phyloP scores from a whole-genome alignment of 2,797 vertebrate species.

The Argyrosomus regius region DNA sequence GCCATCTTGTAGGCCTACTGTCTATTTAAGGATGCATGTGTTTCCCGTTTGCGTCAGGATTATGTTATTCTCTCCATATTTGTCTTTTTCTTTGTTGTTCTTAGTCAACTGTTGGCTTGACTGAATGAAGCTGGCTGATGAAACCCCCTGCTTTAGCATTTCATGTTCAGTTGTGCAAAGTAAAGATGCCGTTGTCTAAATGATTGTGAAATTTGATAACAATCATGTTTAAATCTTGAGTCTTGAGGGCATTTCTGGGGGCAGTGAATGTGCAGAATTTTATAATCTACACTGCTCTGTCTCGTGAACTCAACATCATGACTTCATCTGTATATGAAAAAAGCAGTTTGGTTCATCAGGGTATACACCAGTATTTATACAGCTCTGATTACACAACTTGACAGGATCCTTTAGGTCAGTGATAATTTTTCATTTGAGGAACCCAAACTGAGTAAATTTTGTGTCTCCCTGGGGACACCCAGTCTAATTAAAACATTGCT shows the following conservation, averaged over 20 bases:
- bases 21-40: slow-evolving; percentile 41
- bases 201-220: background rate
- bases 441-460: slow-evolving; percentile 26
- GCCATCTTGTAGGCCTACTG: slow-evolving; percentile 30
- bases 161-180: background rate
- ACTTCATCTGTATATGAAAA: slow-evolving; percentile 1
- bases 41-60: slow-evolving; percentile 30
- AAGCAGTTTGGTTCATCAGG: background rate
- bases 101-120: slow-evolving; percentile 7
- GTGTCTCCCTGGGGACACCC: slow-evolving; percentile 13
- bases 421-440: slow-evolving; percentile 36
- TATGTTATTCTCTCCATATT: slow-evolving; percentile 18
- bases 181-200: slow-evolving; percentile 9
- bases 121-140: slow-evolving; percentile 11
- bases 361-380: slow-evolving; percentile 11
- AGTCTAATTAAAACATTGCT: slow-evolving; percentile 48
- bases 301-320: background rate
- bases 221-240: background rate
- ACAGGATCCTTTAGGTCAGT: slow-evolving; percentile 30
- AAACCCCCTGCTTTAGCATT: slow-evolving; percentile 12
- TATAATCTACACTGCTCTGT: background rate
- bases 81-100: slow-evolving; percentile 4
- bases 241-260: background rate
- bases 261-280: background rate
- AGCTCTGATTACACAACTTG: slow-evolving; percentile 11